Conservation (phyloP, 2,888 invertebrate genomes). For the Criorhina ranunculi region DNA sequence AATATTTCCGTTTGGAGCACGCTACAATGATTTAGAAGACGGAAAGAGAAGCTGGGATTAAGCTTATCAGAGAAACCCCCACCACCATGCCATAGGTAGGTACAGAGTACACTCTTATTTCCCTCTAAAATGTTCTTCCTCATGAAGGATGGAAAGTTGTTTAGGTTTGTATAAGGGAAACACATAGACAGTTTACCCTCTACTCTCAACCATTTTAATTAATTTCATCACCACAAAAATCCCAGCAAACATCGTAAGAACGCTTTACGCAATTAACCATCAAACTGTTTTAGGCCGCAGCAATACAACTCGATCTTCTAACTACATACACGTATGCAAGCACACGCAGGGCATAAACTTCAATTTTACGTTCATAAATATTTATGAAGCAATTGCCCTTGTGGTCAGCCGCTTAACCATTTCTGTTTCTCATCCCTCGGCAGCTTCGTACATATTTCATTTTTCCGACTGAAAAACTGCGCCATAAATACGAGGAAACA, state of each 20-base stretch:
- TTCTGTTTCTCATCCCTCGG: conserved; percentile 4
- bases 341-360: conserved; percentile 28
- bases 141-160: too few species aligned
- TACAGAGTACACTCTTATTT: too few species aligned
- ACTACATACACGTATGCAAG: neutral
- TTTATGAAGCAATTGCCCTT: conserved; percentile 41
- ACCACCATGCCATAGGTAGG: too few species aligned
- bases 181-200: neutral
- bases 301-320: conserved; percentile 7
- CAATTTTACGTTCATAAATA: conserved; percentile 51
- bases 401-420: conserved; percentile 40
- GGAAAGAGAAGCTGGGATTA: too few species aligned
- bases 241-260: neutral
- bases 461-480: neutral
- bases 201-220: neutral
- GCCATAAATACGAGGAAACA: conserved; percentile 8
- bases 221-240: conserved; percentile 1
- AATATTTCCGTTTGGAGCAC: too few species aligned
- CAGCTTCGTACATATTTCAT: conserved; percentile 16
- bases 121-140: too few species aligned
- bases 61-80: too few species aligned
- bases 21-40: too few species aligned
- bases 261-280: conserved; percentile 37
- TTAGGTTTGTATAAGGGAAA: too few species aligned
- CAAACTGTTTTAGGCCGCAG: neutral